Conservation (phyloP, 2,888 invertebrate genomes). For the Parascotia fuliginaria region DNA sequence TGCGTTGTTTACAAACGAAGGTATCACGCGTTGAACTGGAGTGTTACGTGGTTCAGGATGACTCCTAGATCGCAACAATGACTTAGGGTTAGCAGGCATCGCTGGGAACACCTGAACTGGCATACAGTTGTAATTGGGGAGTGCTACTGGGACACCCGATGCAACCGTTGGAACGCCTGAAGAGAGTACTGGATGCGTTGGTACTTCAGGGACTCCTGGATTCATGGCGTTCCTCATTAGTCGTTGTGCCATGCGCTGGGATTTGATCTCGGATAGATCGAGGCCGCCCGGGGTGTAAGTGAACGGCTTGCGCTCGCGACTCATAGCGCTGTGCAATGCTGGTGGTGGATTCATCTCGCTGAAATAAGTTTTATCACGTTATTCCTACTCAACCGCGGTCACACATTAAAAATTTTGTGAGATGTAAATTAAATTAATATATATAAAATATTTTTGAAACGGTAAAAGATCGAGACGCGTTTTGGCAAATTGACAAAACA, state of each 20-base stretch:
- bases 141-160: conserved; percentile 73
- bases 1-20: conserved; percentile 48
- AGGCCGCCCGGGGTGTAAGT: conserved; percentile 97
- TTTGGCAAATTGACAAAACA: conserved; percentile 80
- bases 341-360: conserved; percentile 90
- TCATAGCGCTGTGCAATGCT: conserved; percentile 95
- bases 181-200: conserved; percentile 81
- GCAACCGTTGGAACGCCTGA: conserved; percentile 80
- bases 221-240: conserved; percentile 84
- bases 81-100: conserved; percentile 89
- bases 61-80: conserved; percentile 74
- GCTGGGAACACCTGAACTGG: conserved; percentile 86
- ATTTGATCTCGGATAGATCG: conserved; percentile 95
- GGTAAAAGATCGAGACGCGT: conserved; percentile 52
- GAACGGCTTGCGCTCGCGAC: conserved; percentile 97
- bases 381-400: conserved; percentile 38
- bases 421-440: conserved; percentile 42
- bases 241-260: conserved; percentile 95
- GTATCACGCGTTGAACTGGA: conserved; percentile 41
- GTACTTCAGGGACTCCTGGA: conserved; percentile 90
- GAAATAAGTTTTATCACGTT: conserved; percentile 65
- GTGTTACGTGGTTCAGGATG: conserved; percentile 63
- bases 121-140: conserved; percentile 78
- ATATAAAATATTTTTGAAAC: conserved; percentile 50
- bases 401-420: conserved; percentile 46